Base-by-base conservation (phyloP, 2,888 invertebrate genomes). In the Patella caerulea region DNA sequence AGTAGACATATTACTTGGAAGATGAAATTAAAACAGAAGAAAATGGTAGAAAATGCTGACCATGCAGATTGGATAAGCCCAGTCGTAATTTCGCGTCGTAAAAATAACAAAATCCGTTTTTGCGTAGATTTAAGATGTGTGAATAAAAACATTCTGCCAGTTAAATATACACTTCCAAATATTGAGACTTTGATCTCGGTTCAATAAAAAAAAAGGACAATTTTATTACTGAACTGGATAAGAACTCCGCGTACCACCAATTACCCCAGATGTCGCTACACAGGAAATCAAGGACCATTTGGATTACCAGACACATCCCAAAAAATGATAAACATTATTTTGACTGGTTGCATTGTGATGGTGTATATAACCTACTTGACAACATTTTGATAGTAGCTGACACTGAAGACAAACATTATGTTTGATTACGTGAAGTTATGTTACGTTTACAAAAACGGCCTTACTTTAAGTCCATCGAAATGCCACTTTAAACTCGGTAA, bases 81-180 rank as follows among this genome's bases (percentile, higher is more conserved):
- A 65, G 65, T 65, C n/a, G 65, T 65, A 65, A 24, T n/a, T 65
- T 65, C 65, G 24, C n/a, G n/a, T 19, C 65, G 65, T 65, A 65
- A 65, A 59, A 59, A 14, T 19, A 59, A 59, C 19, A 59, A 59
- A 19, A 59, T 59, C 17, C 17, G 59, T 17, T 15, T 59, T 17
- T 59, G 59, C 19, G n/a, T 65, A 15, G 65, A 65, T 24, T 24
- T 65, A 19, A n/a, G 65, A n/a, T 65, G 19, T 65, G 65, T 65
- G 65, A 65, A 65, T 65, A 65, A 65, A 65, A 19, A 65, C 24
- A 65, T 65, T 12, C 19, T 65, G 11, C 65, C 65, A 65, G 24
- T 19, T 14, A 65, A 65, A 65, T 65, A 19, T n/a, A 19, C 65
- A 34, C 34, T 34, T 34, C 56, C 56, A 15, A 56, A 56, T 56